Percentiles rank a stretch among this genome's conserved stretches.
Evolutionary conservation across 2,888 invertebrate species (phyloP).

Genomic region (Tetragnatha montana): DNA sequence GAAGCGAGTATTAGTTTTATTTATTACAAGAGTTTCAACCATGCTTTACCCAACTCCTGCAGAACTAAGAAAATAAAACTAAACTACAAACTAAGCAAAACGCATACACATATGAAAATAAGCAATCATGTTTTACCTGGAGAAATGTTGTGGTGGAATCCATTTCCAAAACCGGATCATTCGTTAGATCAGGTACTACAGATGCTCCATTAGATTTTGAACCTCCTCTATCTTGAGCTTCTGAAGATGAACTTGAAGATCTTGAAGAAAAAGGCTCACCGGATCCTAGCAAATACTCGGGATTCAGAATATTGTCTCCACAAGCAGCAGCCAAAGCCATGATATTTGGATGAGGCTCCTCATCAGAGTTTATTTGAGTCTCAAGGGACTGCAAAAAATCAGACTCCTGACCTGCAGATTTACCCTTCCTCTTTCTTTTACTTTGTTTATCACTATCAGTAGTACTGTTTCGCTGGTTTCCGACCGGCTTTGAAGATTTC

Average conservation of each 20-base stretch:
- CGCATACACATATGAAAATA: no score
- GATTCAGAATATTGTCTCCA: constrained; percentile 86
- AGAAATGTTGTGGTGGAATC: constrained; percentile 74
- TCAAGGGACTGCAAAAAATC: constrained; percentile 79
- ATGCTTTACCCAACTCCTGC: no score
- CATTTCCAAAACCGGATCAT: constrained; percentile 76
- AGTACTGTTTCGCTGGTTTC: constrained; percentile 24
- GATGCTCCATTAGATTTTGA: constrained; percentile 76
- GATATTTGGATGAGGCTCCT: constrained; percentile 80
- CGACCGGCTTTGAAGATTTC: constrained; percentile 44
- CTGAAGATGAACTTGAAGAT: constrained; percentile 71
- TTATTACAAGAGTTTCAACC: no score
- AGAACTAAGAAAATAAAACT: no score
- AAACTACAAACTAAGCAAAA: no score
- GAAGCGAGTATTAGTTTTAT: neutral
- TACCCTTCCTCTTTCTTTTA: constrained; percentile 73
- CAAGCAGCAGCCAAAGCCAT: constrained; percentile 87
- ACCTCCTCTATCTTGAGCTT: constrained; percentile 75
- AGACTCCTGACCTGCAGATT: constrained; percentile 63
- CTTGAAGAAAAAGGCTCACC: constrained; percentile 72
- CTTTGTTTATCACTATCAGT: constrained; percentile 72
- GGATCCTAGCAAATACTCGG: constrained; percentile 83
- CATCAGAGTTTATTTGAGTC: constrained; percentile 77
- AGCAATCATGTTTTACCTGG: constrained; percentile 47
- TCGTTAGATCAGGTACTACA: constrained; percentile 74